Conservation (phyloP, 2,113 vertebrate genomes). For the Sisor rabdophorus region DNA sequence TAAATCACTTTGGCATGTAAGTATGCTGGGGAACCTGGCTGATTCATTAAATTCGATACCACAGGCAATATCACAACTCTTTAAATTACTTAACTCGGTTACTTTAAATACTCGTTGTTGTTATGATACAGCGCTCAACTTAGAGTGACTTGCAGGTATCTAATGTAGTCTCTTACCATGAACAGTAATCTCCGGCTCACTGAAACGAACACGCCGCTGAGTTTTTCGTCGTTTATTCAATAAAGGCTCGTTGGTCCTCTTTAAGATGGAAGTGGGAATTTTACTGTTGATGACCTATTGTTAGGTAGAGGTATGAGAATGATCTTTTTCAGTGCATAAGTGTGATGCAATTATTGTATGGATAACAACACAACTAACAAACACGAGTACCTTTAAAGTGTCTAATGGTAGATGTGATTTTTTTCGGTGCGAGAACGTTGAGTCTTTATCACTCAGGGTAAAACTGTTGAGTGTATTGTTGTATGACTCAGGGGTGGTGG, state of each 20-base stretch:
- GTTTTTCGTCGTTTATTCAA: constrained; percentile 63
- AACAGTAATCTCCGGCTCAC: constrained; percentile 79
- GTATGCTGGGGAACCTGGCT: constrained; percentile 28
- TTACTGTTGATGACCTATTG: constrained; percentile 62
- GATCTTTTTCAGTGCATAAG: neutral
- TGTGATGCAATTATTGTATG: neutral
- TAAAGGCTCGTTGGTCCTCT: constrained; percentile 61
- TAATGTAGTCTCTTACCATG: constrained; percentile 70
- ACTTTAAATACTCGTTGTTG: constrained; percentile 35
- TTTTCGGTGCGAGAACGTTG: constrained; percentile 69
- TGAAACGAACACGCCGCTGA: constrained; percentile 81
- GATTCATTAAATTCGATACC: constrained; percentile 39
- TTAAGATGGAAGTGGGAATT: constrained; percentile 82
- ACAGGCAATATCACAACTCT: constrained; percentile 45
- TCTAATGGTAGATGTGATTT: constrained; percentile 58
- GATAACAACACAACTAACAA: too few species aligned
- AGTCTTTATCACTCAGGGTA: constrained; percentile 63
- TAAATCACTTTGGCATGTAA: constrained; percentile 58
- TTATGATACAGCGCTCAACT: constrained; percentile 5
- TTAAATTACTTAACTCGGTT: constrained; percentile 45
- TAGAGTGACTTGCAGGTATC: neutral
- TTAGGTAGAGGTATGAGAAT: neutral
- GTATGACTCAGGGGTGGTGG: constrained; percentile 63
- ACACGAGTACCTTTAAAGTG: constrained; percentile 65
- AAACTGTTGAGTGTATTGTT: constrained; percentile 60